Conservation (phyloP, 2,888 invertebrate species). For the Sarcophaga carnaria region DNA sequence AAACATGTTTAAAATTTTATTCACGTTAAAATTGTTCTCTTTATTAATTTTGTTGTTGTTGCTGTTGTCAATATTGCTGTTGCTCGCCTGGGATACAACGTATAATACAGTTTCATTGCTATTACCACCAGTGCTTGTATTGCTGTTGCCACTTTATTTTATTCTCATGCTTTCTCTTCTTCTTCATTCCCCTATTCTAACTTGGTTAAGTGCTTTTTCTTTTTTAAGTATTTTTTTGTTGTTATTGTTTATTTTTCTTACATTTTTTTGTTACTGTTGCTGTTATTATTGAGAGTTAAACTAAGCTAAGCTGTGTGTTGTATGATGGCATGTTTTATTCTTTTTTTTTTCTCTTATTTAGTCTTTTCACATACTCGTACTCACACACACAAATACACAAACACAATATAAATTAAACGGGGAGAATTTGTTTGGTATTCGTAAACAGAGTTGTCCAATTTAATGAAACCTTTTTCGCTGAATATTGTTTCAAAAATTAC, state of each 20-base stretch:
- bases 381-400: not conserved
- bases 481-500: too few relatives aligned
- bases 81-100: constrained; percentile 3
- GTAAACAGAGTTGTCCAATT: not conserved
- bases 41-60: constrained; percentile 33
- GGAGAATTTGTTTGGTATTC: constrained; percentile 23
- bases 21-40: constrained; percentile 23
- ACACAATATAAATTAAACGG: not conserved
- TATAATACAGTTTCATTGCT: constrained; percentile 38
- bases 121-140: constrained; percentile 22
- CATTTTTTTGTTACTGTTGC: not conserved
- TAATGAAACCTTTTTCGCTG: too few relatives aligned
- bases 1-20: constrained; percentile 1
- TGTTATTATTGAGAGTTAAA: not conserved
- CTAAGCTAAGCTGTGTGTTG: not conserved
- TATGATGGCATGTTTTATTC: constrained; percentile 32
- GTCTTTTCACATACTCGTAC: constrained; percentile 5
- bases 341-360: not conserved
- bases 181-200: constrained; percentile 16
- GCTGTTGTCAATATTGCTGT: not conserved
- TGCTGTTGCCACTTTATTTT: constrained; percentile 14
- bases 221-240: constrained; percentile 1
- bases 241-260: not conserved
- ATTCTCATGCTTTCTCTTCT: constrained; percentile 28
- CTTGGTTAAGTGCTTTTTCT: constrained; percentile 20